A percentile compares a stretch with the other conserved stretches of the same genome.
Evolutionary conservation across 2,888 invertebrate genomes (phyloP).

Genomic region (Ischnus inquisitorius): DNA sequence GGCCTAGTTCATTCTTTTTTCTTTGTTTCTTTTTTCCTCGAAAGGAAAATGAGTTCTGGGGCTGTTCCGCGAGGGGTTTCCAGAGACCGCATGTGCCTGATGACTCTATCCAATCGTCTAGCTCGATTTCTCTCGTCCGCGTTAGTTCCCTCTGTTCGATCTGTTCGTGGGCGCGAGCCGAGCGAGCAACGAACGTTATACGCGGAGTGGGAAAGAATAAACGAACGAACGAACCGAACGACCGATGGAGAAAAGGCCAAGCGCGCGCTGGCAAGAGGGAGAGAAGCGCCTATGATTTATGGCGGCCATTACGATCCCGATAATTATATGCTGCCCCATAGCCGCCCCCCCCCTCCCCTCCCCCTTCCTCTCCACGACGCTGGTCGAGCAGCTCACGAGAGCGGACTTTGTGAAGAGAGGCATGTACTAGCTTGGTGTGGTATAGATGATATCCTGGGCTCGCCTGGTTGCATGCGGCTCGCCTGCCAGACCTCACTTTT

Average conservation of each 20-base stretch:
- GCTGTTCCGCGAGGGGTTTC: conserved; percentile 51
- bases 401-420: conserved; percentile 58
- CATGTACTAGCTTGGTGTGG: conserved; percentile 54
- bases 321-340: conserved; percentile 85
- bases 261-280: conserved; percentile 70
- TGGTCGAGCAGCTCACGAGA: conserved; percentile 73
- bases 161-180: conserved; percentile 80
- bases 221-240: conserved; percentile 61
- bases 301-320: conserved; percentile 83
- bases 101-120: conserved; percentile 85
- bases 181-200: conserved; percentile 57
- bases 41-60: conserved; percentile 66
- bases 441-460: conserved; percentile 82
- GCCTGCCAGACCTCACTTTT: conserved; percentile 66
- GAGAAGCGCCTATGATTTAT: conserved; percentile 86
- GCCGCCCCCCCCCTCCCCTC: conserved; percentile 78
- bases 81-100: conserved; percentile 73
- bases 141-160: conserved; percentile 79
- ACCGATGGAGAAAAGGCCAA: conserved; percentile 68
- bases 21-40: conserved; percentile 31
- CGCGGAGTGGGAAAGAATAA: conserved; percentile 74
- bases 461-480: conserved; percentile 73
- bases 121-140: conserved; percentile 83
- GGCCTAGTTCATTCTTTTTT: conserved; percentile 8
- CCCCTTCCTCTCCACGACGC: conserved; percentile 78